These are phyloP conservation scores for Hylaeus volcanicus DNA, from an alignment of 1,140 invertebrate genomes.

Conservation along the genomic window DNA sequence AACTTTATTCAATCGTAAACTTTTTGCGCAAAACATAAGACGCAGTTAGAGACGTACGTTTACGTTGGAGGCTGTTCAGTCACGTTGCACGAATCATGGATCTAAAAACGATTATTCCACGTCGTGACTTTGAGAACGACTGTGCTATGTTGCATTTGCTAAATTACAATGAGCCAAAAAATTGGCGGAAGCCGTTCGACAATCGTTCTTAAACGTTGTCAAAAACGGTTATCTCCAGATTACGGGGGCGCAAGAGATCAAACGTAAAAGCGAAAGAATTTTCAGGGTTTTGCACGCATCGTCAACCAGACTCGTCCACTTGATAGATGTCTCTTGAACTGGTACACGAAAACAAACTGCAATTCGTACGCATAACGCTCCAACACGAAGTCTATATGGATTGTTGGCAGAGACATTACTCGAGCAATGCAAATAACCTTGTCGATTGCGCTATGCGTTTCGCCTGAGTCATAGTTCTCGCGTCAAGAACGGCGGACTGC, in stretches of 20 bases:
- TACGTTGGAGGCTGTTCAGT: constrained; percentile 34
- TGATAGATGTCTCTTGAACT: constrained; percentile 34
- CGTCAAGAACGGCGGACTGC: constrained; percentile 42
- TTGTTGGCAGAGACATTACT: constrained; percentile 53
- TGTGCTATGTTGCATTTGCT: not conserved
- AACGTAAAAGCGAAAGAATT: constrained; percentile 6
- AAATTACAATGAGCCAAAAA: constrained; percentile 5
- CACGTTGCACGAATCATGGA: constrained; percentile 44
- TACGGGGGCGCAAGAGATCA: constrained; percentile 10
- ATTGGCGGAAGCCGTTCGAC: not conserved
- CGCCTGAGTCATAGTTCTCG: constrained; percentile 69
- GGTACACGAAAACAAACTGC: constrained; percentile 19
- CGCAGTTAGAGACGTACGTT: constrained; percentile 28
- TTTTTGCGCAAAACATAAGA: constrained; percentile 10
- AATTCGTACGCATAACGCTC: constrained; percentile 23
- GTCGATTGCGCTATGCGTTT: constrained; percentile 67
- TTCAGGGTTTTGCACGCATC: constrained; percentile 26
- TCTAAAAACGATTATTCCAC: constrained; percentile 38
- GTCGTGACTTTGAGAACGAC: constrained; percentile 7
- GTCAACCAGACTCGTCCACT: constrained; percentile 35
- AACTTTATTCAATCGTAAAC: not conserved
- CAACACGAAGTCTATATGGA: constrained; percentile 6
- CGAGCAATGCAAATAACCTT: constrained; percentile 71
- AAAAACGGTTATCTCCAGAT: constrained; percentile 39
- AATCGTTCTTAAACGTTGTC: constrained; percentile 15